Evolutionary conservation across 1,140 invertebrate genomes (phyloP), one percentile per base, ranked within the genome.

Genomic region (Sitodiplosis mosellana): DNA sequence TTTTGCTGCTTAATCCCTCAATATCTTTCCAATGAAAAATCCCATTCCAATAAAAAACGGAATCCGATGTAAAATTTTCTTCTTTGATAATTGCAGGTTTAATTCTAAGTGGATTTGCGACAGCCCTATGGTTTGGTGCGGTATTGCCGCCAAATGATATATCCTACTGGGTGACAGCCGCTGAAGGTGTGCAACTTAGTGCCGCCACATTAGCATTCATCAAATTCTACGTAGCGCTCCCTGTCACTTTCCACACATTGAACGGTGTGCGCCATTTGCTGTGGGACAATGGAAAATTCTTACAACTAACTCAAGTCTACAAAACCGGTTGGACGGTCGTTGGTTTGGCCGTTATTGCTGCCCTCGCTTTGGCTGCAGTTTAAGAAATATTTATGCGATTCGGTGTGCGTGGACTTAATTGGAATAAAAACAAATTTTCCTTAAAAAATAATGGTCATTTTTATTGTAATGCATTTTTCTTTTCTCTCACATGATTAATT

Each of bases 261-360:
- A 83, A 82, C 57, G 81, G 81, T 50, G 66, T 83, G n/a, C 72
- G 81, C 48, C 80, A 83, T 65, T 68, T 84, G 59, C 55, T 71
- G 27, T 83, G 81, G 81, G 80, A 83, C 54, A 68, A 74, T 0
- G 80, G 80, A 8, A 72, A 72, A 53, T 79, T 75, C 51, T 68
- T 83, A 15, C 72, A 76, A 27, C 75, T 81, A 20, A 81, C 79
- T 59, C 71, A 79, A 59, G 79, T 83, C 4, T 81, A 81, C 54
- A 61, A 63, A 6, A 81, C 79, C 36, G 80, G 80, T 52, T 82
- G 81, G 61, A 58, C 63, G 42, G 74, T 79, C 59, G 52, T 78
- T 20, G 74, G 55, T 17, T 51, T 66, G 46, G 61, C 60, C 15
- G 46, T 61, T 45, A 54, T 57, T 44, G 48, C 63, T n/a, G 56